phyloP scores from a whole-genome alignment of 2,113 vertebrate genomes.

The Rhodinocichla rosea region DNA sequence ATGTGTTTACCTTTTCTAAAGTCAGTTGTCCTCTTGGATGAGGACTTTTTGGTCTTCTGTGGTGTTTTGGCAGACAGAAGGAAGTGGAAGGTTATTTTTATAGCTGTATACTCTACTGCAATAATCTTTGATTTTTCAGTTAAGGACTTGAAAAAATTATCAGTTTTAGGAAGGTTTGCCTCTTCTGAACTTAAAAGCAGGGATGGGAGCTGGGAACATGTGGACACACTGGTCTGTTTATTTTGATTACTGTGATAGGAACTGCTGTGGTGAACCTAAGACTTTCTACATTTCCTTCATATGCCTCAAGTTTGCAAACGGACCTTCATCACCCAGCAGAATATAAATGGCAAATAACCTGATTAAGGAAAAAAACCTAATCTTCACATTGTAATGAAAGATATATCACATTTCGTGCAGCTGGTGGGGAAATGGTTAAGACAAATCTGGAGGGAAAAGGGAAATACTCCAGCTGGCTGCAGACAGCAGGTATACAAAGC shows the following conservation, averaged over 20 bases:
- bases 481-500: slow-evolving; percentile 11
- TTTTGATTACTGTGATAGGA: neutral
- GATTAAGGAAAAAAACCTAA: neutral
- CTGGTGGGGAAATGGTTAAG: slow-evolving; percentile 41
- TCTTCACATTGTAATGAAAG: neutral
- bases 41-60: neutral
- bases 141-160: neutral
- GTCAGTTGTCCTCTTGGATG: neutral
- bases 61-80: neutral
- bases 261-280: neutral
- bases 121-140: neutral
- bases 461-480: slow-evolving; percentile 13
- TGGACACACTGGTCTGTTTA: neutral
- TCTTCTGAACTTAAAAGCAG: neutral
- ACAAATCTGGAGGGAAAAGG: slow-evolving; percentile 10
- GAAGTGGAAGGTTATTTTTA: neutral
- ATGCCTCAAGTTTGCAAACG: neutral
- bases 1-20: neutral
- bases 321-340: neutral
- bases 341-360: neutral
- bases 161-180: neutral
- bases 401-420: neutral
- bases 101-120: neutral
- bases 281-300: neutral
- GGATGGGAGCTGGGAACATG: neutral